These are phyloP conservation scores for Crotalus helleri DNA, from an alignment of 2,113 vertebrate species.

Conservation along the genomic window DNA sequence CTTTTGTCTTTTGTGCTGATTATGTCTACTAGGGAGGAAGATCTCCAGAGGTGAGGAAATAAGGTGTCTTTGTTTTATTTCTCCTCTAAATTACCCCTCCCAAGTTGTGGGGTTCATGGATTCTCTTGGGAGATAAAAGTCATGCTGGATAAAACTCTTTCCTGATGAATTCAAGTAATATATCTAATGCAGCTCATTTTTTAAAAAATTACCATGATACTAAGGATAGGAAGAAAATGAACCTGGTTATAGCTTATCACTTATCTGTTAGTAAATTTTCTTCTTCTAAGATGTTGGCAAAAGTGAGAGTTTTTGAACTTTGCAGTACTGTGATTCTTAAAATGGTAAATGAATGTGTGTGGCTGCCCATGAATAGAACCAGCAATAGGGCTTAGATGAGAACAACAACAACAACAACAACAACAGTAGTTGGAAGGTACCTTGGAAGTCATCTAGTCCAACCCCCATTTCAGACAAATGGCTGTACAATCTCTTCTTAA, in stretches of 20 bases:
- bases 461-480: no score
- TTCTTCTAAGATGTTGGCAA: neutral
- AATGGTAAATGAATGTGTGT: neutral
- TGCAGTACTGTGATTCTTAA: neutral
- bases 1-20: no score
- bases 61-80: no score
- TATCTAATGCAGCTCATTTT: no score
- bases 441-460: no score
- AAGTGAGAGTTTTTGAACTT: neutral
- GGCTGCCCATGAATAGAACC: neutral
- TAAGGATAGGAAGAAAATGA: neutral
- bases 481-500: no score
- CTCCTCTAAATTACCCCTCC: no score
- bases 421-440: no score
- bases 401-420: no score
- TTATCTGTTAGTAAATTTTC: neutral
- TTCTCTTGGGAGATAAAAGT: neutral
- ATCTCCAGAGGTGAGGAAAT: no score
- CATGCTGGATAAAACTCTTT: neutral
- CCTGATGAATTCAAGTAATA: neutral
- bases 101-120: neutral
- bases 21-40: no score
- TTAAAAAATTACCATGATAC: neutral
- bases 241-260: neutral
- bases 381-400: neutral